Percentiles rank a stretch among this genome's conserved stretches.
Evolutionary conservation across 2,888 invertebrate genomes (phyloP).

Genomic region (Amaurobius ferox): DNA sequence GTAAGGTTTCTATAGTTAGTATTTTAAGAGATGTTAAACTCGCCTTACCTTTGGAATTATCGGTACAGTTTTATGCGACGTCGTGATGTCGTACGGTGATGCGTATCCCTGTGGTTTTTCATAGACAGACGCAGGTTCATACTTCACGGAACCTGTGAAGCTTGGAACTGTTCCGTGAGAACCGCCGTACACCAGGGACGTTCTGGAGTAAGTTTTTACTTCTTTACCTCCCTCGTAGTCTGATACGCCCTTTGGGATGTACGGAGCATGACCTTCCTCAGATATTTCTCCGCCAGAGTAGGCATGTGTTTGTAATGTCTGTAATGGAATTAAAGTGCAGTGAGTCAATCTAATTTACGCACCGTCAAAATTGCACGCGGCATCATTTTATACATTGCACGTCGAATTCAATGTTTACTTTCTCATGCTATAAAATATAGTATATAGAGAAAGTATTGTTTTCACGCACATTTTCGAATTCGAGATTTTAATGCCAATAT

Average conservation of each 20-base stretch:
- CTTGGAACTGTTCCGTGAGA: neutral
- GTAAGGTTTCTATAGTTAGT: no score
- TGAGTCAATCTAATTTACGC: no score
- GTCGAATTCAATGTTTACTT: no score
- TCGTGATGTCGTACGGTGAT: neutral
- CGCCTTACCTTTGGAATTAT: no score
- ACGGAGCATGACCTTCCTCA: neutral
- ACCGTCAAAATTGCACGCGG: no score
- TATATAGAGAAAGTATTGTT: no score
- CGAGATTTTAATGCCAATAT: no score
- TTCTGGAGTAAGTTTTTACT: neutral
- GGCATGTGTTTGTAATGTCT: neutral
- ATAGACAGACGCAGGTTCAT: conserved; percentile 15
- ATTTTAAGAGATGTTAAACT: no score
- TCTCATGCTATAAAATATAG: no score
- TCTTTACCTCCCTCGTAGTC: neutral
- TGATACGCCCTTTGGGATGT: neutral
- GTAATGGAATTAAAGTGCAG: no score
- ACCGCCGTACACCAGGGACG: neutral
- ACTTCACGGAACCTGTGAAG: neutral
- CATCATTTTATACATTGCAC: no score
- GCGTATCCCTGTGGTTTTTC: neutral
- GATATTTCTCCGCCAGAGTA: neutral
- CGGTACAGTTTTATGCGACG: neutral
- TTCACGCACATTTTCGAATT: no score